Evolutionary conservation across 1,140 invertebrate species (phyloP).

Genomic region (Bombus ignitus): DNA sequence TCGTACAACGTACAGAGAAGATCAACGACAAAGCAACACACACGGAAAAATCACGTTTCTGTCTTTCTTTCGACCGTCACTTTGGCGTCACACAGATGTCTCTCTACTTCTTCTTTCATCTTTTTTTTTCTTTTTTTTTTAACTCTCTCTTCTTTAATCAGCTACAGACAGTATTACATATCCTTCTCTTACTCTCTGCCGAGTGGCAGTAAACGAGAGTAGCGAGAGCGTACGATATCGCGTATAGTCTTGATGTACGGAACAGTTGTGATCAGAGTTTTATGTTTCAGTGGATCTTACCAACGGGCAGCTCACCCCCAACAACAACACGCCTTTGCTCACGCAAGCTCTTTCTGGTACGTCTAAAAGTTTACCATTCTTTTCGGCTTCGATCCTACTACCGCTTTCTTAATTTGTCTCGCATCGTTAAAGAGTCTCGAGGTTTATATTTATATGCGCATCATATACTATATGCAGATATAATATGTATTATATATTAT

Average conservation of each 20-base stretch:
- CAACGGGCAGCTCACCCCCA: conserved; percentile 96
- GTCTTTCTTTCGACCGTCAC: conserved; percentile 52
- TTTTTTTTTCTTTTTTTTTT: conserved; percentile 25
- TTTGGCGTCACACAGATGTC: conserved; percentile 48
- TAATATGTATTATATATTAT: neutral
- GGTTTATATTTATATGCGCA: neutral
- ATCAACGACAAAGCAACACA: conserved; percentile 73
- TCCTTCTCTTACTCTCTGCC: neutral
- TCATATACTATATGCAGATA: neutral
- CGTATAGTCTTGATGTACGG: conserved; percentile 39
- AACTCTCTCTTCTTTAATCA: conserved; percentile 40
- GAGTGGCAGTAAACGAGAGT: conserved; percentile 26
- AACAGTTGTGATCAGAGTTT: conserved; percentile 80
- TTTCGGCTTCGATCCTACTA: conserved; percentile 48
- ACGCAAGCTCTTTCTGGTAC: conserved; percentile 97
- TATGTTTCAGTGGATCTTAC: conserved; percentile 95
- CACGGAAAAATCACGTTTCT: conserved; percentile 55
- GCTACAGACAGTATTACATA: conserved; percentile 27
- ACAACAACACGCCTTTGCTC: conserved; percentile 96
- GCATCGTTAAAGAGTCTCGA: neutral
- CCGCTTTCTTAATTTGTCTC: conserved; percentile 50
- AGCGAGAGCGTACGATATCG: conserved; percentile 32
- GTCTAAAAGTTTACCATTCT: conserved; percentile 66
- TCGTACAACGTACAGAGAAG: conserved; percentile 41
- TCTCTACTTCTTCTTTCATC: conserved; percentile 23